A percentile compares a stretch with the other conserved stretches of the same genome.
phyloP scores from a whole-genome alignment of 1,140 invertebrate genomes.

The Bombus confusus region DNA sequence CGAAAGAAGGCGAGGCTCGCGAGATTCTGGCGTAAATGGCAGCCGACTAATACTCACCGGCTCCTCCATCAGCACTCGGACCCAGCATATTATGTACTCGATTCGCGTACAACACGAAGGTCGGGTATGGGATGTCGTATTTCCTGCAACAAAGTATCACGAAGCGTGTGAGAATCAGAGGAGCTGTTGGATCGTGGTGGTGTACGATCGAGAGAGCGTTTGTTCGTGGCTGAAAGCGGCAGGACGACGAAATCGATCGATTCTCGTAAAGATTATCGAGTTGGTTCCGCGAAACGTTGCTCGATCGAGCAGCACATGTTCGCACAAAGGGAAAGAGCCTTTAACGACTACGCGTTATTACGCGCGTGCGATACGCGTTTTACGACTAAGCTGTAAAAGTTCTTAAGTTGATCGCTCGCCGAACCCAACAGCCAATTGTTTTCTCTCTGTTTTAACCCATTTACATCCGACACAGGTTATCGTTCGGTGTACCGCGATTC shows the following conservation, averaged over 20 bases:
- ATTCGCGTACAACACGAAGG: slow-evolving; percentile 96
- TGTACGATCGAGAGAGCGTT: background rate
- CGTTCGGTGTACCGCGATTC: background rate
- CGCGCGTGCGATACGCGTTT: slow-evolving; percentile 57
- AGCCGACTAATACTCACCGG: slow-evolving; percentile 84
- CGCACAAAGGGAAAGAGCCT: slow-evolving; percentile 54
- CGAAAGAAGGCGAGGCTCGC: no score
- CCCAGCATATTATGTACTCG: slow-evolving; percentile 96
- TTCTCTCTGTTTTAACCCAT: slow-evolving; percentile 25
- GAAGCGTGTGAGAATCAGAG: background rate
- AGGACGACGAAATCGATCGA: slow-evolving; percentile 27
- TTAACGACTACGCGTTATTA: slow-evolving; percentile 58
- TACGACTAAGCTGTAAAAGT: slow-evolving; percentile 57
- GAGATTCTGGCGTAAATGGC: no score
- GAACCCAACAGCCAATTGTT: slow-evolving; percentile 17
- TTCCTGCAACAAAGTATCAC: slow-evolving; percentile 84
- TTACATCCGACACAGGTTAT: slow-evolving; percentile 7
- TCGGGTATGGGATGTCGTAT: slow-evolving; percentile 96
- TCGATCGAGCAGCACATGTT: slow-evolving; percentile 26
- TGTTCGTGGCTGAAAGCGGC: background rate
- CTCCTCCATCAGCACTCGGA: slow-evolving; percentile 92
- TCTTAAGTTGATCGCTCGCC: slow-evolving; percentile 35
- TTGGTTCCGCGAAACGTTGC: slow-evolving; percentile 31
- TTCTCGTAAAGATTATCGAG: slow-evolving; percentile 54
- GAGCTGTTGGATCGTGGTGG: background rate